A percentile compares a stretch with the other conserved stretches of the same genome.
Conservation (phyloP, 2,797 vertebrate genomes). For the Coluber constrictor region DNA sequence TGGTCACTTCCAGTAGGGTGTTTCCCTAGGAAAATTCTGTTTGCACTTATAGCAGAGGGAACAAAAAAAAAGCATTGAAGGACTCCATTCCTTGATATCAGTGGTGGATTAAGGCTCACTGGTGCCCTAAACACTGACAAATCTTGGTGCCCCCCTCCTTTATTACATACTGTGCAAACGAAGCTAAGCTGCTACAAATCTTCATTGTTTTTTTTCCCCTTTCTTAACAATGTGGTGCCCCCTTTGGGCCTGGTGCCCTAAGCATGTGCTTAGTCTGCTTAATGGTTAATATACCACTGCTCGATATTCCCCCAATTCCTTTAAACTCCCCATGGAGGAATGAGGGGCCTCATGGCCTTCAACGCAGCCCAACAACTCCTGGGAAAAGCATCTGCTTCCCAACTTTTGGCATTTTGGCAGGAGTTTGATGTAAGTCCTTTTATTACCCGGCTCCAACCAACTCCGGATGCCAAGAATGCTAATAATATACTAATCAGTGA, state of each 20-base stretch:
- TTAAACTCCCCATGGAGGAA: conserved; percentile 41
- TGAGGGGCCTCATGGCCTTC: conserved; percentile 55
- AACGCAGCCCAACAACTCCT: conserved; percentile 50
- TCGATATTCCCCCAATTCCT: neutral
- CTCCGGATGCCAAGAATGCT: conserved; percentile 68
- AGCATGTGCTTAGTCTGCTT: too few species aligned
- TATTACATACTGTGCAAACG: too few species aligned
- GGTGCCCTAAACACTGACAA: too few species aligned
- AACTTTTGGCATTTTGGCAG: conserved; percentile 66
- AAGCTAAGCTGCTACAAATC: too few species aligned
- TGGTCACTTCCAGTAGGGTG: neutral
- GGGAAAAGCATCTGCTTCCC: conserved; percentile 53
- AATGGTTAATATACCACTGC: too few species aligned
- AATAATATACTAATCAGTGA: conserved; percentile 64
- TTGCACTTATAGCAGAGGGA: conserved; percentile 41
- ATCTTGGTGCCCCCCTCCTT: too few species aligned
- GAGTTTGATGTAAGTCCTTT: conserved; percentile 69
- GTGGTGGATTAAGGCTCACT: too few species aligned
- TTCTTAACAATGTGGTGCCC: too few species aligned
- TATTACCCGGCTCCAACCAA: conserved; percentile 67
- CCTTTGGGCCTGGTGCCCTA: too few species aligned
- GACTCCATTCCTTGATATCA: conserved; percentile 28
- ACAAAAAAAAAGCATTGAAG: conserved; percentile 36
- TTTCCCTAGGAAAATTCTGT: conserved; percentile 27
- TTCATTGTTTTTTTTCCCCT: too few species aligned